Conservation (phyloP, 2,888 invertebrate species). For the Shargacucullia verbasci region DNA sequence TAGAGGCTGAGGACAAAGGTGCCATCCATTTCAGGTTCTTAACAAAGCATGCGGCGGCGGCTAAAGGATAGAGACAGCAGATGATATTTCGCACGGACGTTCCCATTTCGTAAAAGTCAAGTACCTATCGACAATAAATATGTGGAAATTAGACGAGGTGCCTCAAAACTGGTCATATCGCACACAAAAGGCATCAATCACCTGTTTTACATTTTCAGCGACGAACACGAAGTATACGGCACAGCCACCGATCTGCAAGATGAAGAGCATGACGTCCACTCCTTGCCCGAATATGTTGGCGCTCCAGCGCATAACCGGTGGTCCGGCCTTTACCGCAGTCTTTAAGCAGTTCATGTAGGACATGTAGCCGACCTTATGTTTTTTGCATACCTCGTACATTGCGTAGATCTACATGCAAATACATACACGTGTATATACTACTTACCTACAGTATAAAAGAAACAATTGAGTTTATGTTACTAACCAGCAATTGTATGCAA, state of each 20-base stretch:
- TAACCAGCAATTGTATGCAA: constrained; percentile 92
- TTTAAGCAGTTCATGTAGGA: constrained; percentile 94
- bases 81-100: constrained; percentile 87
- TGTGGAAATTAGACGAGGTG: neutral
- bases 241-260: constrained; percentile 96
- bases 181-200: constrained; percentile 52
- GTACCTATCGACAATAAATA: constrained; percentile 74
- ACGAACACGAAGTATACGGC: constrained; percentile 96
- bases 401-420: constrained; percentile 25
- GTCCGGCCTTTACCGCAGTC: constrained; percentile 91
- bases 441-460: too few species aligned
- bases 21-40: constrained; percentile 93
- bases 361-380: constrained; percentile 88
- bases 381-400: constrained; percentile 33
- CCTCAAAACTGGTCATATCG: rapidly evolving
- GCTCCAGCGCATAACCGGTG: constrained; percentile 78
- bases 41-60: constrained; percentile 90
- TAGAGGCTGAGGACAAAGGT: constrained; percentile 94
- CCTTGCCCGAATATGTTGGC: constrained; percentile 82
- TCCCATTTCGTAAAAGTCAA: constrained; percentile 76
- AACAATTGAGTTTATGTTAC: constrained; percentile 45
- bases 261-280: constrained; percentile 90
- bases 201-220: constrained; percentile 91
- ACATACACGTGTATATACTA: neutral
- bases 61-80: constrained; percentile 89